Conservation (phyloP, 2,113 vertebrate genomes). For the Zosterops borbonicus region DNA sequence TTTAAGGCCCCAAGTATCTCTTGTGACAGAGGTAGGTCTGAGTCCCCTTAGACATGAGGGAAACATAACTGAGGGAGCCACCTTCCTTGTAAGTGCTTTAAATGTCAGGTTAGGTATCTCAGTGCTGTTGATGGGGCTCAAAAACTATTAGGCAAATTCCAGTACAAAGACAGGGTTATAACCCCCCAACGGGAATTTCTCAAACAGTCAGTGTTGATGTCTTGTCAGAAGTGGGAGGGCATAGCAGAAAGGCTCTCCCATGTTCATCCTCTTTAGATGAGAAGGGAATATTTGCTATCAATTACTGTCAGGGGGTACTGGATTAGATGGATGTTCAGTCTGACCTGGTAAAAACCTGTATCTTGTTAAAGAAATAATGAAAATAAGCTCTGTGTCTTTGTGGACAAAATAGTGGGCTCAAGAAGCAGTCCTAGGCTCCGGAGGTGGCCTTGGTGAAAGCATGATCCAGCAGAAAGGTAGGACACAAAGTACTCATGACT, state of each 20-base stretch:
- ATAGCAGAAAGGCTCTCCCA: background rate
- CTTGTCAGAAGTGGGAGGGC: background rate
- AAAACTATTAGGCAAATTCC: background rate
- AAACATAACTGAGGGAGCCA: background rate
- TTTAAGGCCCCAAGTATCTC: background rate
- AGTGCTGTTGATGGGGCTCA: background rate
- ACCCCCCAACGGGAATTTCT: background rate
- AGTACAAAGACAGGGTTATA: background rate
- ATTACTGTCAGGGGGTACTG: background rate
- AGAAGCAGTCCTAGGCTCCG: background rate
- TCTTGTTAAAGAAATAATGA: background rate
- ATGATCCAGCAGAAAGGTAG: background rate
- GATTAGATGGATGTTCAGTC: background rate
- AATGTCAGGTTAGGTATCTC: background rate
- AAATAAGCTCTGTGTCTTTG: background rate
- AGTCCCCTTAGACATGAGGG: background rate
- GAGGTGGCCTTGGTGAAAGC: background rate
- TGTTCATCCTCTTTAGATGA: background rate
- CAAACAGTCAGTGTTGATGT: background rate
- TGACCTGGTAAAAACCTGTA: background rate
- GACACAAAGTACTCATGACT: background rate
- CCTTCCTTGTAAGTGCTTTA: background rate
- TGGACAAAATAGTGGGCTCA: background rate
- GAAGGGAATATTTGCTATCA: background rate
- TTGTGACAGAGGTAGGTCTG: background rate